A percentile compares a stretch with the other conserved stretches of the same genome.
These are phyloP conservation scores for Chromoteleia sp. DNA, from an alignment of 2,888 invertebrate species.

Conservation along the genomic window DNA sequence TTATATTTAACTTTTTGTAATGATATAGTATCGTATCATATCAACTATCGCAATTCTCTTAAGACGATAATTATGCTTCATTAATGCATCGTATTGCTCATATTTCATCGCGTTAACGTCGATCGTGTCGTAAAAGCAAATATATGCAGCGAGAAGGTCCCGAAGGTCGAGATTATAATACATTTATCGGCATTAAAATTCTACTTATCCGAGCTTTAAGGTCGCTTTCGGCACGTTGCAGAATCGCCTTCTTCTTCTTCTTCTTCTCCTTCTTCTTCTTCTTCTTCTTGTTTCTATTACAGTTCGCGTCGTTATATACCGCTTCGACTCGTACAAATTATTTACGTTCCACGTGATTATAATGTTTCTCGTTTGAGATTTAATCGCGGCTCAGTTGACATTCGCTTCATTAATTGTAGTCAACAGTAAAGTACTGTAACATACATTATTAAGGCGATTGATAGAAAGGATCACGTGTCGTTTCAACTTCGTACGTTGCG, in stretches of 20 bases:
- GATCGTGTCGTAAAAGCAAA: constrained; percentile 73
- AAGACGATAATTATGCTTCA: constrained; percentile 70
- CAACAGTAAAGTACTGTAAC: constrained; percentile 60
- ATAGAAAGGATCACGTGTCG: constrained; percentile 32
- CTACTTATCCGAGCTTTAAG: constrained; percentile 75
- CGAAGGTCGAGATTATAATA: constrained; percentile 70
- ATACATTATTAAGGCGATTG: constrained; percentile 52
- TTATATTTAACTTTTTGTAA: constrained; percentile 58
- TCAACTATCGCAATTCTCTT: constrained; percentile 67
- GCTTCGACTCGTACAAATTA: constrained; percentile 52
- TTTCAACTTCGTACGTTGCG: no score
- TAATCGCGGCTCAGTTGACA: constrained; percentile 49
- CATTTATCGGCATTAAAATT: constrained; percentile 74
- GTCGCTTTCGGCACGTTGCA: constrained; percentile 74
- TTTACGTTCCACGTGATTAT: constrained; percentile 57
- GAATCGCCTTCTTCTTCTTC: constrained; percentile 66
- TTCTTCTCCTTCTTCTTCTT: constrained; percentile 61
- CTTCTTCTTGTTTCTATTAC: constrained; percentile 63
- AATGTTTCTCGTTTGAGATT: constrained; percentile 63
- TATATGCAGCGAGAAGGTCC: constrained; percentile 70
- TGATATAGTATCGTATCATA: constrained; percentile 59
- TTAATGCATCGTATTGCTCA: constrained; percentile 68
- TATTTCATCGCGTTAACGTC: constrained; percentile 71
- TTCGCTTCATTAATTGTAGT: constrained; percentile 54
- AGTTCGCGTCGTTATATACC: constrained; percentile 46